Evolutionary conservation across 2,113 vertebrate species (phyloP), one percentile per base, ranked within the genome.

Genomic region (Megaceryle maxima): DNA sequence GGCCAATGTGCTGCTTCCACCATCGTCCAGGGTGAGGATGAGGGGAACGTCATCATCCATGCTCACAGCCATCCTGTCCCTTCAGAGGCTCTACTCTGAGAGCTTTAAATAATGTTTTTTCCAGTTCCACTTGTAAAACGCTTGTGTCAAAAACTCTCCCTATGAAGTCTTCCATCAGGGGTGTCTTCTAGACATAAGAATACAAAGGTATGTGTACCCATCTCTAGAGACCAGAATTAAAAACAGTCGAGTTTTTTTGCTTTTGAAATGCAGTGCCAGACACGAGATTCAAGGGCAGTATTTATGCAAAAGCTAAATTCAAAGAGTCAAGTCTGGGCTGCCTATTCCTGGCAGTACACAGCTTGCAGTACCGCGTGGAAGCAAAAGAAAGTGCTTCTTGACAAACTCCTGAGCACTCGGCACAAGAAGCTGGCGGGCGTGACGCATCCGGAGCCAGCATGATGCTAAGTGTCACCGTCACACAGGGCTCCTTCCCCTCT

Each of bases 31-130:
- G 73, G 99, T 99, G 92, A 99, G 94, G 93, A 99, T 99, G 41
- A 99, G 98, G 41, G 99, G 99, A 21, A 99, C 99, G 5, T 99
- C 99, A 46, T 99, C 99, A 79, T 99, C 98, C 86, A 97, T 88
- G 53, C 95, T 98, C 94, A 98, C 98, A 56, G 99, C 99, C 92
- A 98, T 98, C 55, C 39, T 64, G 64, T 10, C 60, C 68, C 41
- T 21, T 11, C 73, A 25, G 91, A 87, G 89, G 82, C 90, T 37
- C 28, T 1, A 37, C 48, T 77, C 57, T n/a, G 44, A 59, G 74
- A 33, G 83, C 84, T 62, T 50, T 7, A 16, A 67, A 44, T 2
- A 35, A 33, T 2, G 4, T 59, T 73, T 50, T 46, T 9, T 13
- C 44, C 66, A 66, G 74, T 57, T 59, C 92, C n/a, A 13, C 48